phyloP scores from a whole-genome alignment of 2,888 invertebrate species.

The Psylliodes chrysocephalus region DNA sequence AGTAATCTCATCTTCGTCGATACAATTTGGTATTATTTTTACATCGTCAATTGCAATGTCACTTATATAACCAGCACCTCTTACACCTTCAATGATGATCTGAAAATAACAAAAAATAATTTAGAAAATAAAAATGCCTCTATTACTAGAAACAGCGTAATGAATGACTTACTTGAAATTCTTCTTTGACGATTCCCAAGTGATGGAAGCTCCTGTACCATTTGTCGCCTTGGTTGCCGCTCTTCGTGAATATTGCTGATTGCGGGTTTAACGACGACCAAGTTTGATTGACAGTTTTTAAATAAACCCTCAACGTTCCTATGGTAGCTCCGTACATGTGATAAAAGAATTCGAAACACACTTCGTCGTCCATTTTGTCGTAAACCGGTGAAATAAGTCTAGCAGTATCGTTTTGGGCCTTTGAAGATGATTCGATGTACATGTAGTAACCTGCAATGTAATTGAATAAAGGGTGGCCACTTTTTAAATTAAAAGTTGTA shows the following conservation, averaged over 20 bases:
- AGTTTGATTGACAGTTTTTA: constrained; percentile 63
- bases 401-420: constrained; percentile 73
- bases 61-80: constrained; percentile 74
- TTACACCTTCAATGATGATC: constrained; percentile 81
- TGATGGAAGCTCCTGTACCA: constrained; percentile 71
- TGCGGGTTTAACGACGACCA: constrained; percentile 62
- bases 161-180: constrained; percentile 68
- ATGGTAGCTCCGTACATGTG: constrained; percentile 80
- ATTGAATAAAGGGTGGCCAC: no score
- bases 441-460: constrained; percentile 81
- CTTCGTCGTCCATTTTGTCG: constrained; percentile 45
- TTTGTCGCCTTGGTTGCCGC: constrained; percentile 75
- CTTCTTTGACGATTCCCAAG: constrained; percentile 64
- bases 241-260: constrained; percentile 69
- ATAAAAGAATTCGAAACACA: constrained; percentile 77
- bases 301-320: constrained; percentile 68
- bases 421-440: constrained; percentile 81
- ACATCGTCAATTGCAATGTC: constrained; percentile 88
- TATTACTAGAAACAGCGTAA: no score
- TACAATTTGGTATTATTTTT: constrained; percentile 71
- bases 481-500: no score
- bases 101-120: constrained; percentile 65
- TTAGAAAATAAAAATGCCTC: not conserved
- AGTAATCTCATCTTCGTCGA: constrained; percentile 56
- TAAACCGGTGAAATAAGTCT: constrained; percentile 80